Percentiles rank a stretch among this genome's conserved stretches.
Evolutionary conservation across 2,888 invertebrate genomes (phyloP).

Genomic region (Agrochola litura): DNA sequence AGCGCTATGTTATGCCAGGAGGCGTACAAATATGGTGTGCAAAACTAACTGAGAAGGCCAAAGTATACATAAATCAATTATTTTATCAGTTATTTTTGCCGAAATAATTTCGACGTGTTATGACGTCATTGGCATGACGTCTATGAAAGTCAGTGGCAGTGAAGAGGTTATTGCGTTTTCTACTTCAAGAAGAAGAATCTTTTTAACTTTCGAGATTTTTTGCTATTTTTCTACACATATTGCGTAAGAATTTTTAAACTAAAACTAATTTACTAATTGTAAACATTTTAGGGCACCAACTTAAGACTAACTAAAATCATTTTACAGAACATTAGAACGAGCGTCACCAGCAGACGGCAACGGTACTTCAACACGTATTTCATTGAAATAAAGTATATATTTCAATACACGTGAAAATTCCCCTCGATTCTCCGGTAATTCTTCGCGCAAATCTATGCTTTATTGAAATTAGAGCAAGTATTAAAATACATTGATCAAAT

Average conservation of each 20-base stretch:
- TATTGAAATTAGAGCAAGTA: background rate
- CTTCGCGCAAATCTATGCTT: background rate
- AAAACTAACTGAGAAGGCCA: too few relatives aligned
- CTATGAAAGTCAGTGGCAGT: background rate
- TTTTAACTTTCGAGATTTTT: background rate
- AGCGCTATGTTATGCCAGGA: too few relatives aligned
- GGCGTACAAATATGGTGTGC: too few relatives aligned
- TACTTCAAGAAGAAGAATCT: background rate
- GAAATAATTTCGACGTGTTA: background rate
- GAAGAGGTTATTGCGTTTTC: background rate
- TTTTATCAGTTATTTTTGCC: background rate
- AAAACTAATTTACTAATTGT: constrained; percentile 39
- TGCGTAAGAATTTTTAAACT: constrained; percentile 7
- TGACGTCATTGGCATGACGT: background rate
- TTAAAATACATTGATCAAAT: constrained; percentile 1
- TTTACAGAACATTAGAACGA: background rate
- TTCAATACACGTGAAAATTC: background rate
- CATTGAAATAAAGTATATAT: constrained; percentile 11
- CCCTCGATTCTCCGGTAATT: too few relatives aligned
- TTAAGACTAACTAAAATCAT: constrained; percentile 1
- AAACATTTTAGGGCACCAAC: constrained; percentile 30
- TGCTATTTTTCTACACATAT: constrained; percentile 4
- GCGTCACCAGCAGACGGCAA: background rate
- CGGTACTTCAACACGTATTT: constrained; percentile 7
- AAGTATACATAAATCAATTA: background rate